phyloP scores from a whole-genome alignment of 2,888 invertebrate genomes.

The Melieria crassipennis region DNA sequence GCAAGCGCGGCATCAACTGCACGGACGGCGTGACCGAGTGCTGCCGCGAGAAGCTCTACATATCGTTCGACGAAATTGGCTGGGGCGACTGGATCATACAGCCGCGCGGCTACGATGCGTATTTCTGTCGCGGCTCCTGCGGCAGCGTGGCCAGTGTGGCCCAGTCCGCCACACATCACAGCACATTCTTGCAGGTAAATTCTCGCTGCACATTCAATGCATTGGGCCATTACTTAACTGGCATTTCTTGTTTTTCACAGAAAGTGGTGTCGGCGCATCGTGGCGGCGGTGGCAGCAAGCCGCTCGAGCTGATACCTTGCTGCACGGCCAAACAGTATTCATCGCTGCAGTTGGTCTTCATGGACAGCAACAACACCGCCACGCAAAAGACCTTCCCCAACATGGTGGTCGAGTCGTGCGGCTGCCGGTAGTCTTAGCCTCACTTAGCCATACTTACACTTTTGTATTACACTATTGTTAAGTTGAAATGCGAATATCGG shows the following conservation, averaged over 20 bases:
- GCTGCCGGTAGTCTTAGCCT: slow-evolving; percentile 76
- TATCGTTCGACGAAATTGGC: slow-evolving; percentile 85
- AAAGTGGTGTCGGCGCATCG: slow-evolving; percentile 57
- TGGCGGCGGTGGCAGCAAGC: slow-evolving; percentile 65
- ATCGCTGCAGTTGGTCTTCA: slow-evolving; percentile 80
- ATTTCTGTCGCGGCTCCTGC: slow-evolving; percentile 87
- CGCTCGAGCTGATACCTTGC: slow-evolving; percentile 80
- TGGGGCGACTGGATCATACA: slow-evolving; percentile 90
- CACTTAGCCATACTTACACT: neutral
- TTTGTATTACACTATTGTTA: neutral
- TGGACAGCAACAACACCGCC: slow-evolving; percentile 81
- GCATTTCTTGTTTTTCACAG: slow-evolving; percentile 32
- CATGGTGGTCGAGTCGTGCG: slow-evolving; percentile 92
- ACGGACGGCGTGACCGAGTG: slow-evolving; percentile 78
- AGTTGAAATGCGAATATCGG: neutral
- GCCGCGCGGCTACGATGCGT: slow-evolving; percentile 85
- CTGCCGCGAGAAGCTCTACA: slow-evolving; percentile 83
- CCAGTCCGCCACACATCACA: slow-evolving; percentile 73
- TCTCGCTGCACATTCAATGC: neutral
- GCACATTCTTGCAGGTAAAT: slow-evolving; percentile 78
- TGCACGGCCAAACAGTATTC: slow-evolving; percentile 87
- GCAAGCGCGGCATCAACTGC: slow-evolving; percentile 76
- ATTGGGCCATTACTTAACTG: neutral
- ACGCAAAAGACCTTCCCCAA: slow-evolving; percentile 84
- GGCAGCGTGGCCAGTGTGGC: slow-evolving; percentile 78